phyloP scores from a whole-genome alignment of 1,140 invertebrate genomes.

The Eumeta japonica region DNA sequence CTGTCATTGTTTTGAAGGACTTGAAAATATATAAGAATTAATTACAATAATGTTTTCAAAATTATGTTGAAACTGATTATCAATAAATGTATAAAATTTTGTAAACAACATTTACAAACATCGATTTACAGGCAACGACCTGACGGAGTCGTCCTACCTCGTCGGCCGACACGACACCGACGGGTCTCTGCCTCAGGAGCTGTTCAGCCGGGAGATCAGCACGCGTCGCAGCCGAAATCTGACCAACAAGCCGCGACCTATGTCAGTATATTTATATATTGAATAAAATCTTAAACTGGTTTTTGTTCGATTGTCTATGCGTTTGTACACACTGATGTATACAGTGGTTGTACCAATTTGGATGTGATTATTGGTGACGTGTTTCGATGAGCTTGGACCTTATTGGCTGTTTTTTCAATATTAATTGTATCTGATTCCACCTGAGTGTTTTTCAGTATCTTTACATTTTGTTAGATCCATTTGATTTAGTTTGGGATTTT shows the following conservation, averaged over 20 bases:
- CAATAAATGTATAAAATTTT: background rate
- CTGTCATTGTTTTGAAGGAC: too few species aligned
- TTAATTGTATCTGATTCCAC: too few species aligned
- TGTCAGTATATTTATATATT: slow-evolving; percentile 25
- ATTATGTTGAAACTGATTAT: background rate
- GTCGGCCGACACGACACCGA: slow-evolving; percentile 48
- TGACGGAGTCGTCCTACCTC: slow-evolving; percentile 42
- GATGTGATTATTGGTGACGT: too few species aligned
- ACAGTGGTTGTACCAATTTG: too few species aligned
- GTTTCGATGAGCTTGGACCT: too few species aligned
- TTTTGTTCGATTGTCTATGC: background rate
- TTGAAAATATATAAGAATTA: too few species aligned
- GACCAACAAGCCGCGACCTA: slow-evolving; percentile 15
- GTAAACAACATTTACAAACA: background rate
- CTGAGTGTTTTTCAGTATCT: too few species aligned
- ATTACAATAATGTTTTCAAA: slow-evolving; percentile 19
- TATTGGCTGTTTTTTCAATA: too few species aligned
- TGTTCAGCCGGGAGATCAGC: slow-evolving; percentile 40
- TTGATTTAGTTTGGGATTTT: too few species aligned
- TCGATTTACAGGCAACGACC: slow-evolving; percentile 28
- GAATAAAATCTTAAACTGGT: background rate
- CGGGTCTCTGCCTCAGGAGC: slow-evolving; percentile 26
- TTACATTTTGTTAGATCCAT: too few species aligned
- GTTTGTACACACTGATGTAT: too few species aligned
- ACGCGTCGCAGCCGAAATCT: slow-evolving; percentile 25